phyloP scores from a whole-genome alignment of 2,888 invertebrate species.

The Pristionchus japonicus region DNA sequence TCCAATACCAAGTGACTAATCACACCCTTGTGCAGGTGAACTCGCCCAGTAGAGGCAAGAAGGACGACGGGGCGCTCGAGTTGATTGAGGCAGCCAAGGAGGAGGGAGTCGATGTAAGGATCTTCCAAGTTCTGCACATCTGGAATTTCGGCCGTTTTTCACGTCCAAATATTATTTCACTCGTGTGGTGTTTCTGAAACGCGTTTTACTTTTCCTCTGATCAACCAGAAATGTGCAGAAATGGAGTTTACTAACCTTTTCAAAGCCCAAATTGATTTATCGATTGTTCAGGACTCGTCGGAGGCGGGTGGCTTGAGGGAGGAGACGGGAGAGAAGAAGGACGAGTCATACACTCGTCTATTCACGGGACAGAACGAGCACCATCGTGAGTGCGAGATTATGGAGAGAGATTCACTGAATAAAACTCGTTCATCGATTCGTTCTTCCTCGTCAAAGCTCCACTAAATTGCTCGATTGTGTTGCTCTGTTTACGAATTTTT shows the following conservation, averaged over 20 bases:
- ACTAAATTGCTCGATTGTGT: too few relatives aligned
- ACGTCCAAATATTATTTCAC: neutral
- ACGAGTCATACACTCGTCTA: neutral
- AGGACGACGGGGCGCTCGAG: neutral
- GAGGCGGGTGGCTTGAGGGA: neutral
- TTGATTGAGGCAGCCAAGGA: neutral
- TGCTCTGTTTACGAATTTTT: too few relatives aligned
- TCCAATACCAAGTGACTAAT: neutral
- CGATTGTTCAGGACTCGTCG: neutral
- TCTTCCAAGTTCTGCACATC: neutral
- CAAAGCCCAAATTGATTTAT: too few relatives aligned
- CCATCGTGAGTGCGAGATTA: neutral
- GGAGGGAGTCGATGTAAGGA: slow-evolving; percentile 2
- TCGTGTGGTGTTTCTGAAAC: too few relatives aligned
- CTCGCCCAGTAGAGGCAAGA: neutral
- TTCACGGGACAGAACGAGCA: slow-evolving; percentile 22
- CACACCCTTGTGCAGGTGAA: neutral
- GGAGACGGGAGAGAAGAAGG: neutral
- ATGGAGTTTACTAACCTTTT: too few relatives aligned
- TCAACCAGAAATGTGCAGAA: too few relatives aligned
- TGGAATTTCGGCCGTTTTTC: neutral
- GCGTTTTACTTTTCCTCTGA: too few relatives aligned
- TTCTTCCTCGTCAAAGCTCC: too few relatives aligned
- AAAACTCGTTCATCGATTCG: too few relatives aligned
- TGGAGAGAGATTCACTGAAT: neutral